Base-by-base conservation (phyloP, 1,140 invertebrate species). In the Hyposmocoma kahamanoa region DNA sequence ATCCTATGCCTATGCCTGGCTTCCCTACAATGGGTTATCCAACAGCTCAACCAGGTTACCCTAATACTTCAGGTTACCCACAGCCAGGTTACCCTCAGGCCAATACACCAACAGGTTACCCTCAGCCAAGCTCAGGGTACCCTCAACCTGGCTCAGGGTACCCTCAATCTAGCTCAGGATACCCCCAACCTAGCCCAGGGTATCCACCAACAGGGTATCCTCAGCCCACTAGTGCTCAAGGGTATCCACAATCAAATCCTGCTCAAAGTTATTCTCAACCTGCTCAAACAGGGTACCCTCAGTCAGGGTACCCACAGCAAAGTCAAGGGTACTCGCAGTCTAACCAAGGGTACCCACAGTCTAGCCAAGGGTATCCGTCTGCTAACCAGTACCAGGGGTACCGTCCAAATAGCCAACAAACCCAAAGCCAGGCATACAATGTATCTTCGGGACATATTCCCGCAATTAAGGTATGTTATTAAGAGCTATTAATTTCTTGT, bases 1-100 rank as follows among this genome's bases (percentile, higher is more conserved):
- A 84, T 63, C 82, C 83, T 8, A 72, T 77, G 76, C 84, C 82
- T 15, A 86, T 86, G 72, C 72, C 72, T 1, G 86, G 86, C 8
- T 60, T 82, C 50, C 70, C 80, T 28, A 69, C 77, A 18, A 72
- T 70, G 59, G 73, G 75, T 3, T 87, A 86, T 54, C 77, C 78
- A 8, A 59, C 69, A 21, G 61, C 72, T 15, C 75, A 72, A 36
- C 52, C 67, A 6, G 56, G 52, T 9, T 66, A 72, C 41, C 56
- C 58, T 13, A 26, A 36, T 2, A 8, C 38, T 20, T 22, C 67
- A 6, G 56, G 52, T 9, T 66, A 72, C 41, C 56, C 58, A 8
- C 30, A 55, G 48, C 17, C 32, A 53, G 9, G 20, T 19, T 2
- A 22, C 30, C 4, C 47, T 48, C 24, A 28, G 11, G 10, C 38